Evolutionary conservation across 2,113 vertebrate species (phyloP).

Genomic region (Phyllostomus hastatus): DNA sequence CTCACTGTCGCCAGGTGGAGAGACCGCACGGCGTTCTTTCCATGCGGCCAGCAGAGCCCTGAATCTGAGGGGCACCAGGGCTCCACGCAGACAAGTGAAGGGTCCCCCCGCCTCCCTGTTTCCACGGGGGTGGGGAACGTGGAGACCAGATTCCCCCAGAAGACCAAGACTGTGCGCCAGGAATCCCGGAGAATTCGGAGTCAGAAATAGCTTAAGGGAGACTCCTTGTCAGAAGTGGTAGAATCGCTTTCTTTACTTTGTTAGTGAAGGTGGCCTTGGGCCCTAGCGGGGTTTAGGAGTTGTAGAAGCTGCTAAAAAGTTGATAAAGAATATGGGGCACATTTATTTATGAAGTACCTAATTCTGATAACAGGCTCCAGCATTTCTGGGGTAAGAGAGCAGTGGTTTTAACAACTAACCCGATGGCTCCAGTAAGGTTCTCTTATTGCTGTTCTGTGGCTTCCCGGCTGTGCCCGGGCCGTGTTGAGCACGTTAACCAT

Average conservation of each 20-base stretch:
- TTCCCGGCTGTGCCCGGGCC: background rate
- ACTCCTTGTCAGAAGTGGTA: background rate
- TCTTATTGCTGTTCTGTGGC: background rate
- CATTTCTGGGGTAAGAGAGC: background rate
- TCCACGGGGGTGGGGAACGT: rapidly evolving
- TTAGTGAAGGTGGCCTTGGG: background rate
- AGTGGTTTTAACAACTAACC: constrained; percentile 24
- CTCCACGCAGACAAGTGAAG: too few relatives aligned
- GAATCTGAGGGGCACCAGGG: background rate
- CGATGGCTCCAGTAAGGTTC: background rate
- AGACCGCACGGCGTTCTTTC: background rate
- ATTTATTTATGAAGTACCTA: background rate
- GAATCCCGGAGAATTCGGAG: background rate
- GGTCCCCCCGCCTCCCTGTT: background rate
- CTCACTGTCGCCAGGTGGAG: background rate
- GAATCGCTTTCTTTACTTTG: background rate
- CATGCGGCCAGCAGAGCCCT: background rate
- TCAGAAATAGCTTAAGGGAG: background rate
- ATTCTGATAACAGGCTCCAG: background rate
- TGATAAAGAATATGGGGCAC: background rate
- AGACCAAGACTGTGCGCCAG: background rate
- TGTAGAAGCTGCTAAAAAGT: constrained; percentile 40
- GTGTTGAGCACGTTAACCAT: background rate
- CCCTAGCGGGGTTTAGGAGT: background rate
- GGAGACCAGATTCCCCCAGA: background rate